Percentiles rank a stretch among this genome's conserved stretches.
phyloP scores from a whole-genome alignment of 2,888 invertebrate species.

The Trachelus iudaicus region DNA sequence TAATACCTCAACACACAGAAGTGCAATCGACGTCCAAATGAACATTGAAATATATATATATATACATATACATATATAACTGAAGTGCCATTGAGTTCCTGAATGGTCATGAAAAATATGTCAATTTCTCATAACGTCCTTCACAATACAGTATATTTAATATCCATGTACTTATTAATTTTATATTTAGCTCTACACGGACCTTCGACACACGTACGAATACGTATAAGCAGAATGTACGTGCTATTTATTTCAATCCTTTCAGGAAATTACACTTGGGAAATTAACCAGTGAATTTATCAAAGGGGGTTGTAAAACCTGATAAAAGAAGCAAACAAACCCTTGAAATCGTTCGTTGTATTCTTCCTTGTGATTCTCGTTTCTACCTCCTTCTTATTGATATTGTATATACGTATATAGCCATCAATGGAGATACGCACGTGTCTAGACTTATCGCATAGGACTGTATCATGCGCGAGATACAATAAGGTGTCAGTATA shows the following conservation, averaged over 20 bases:
- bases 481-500: slow-evolving; percentile 27
- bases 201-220: neutral
- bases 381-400: neutral
- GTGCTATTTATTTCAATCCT: too few relatives aligned
- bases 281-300: slow-evolving; percentile 19
- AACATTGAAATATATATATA: neutral
- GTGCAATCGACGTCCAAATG: neutral
- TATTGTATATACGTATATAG: neutral
- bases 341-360: neutral
- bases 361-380: neutral
- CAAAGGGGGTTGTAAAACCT: neutral
- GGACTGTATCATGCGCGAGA: slow-evolving; percentile 5
- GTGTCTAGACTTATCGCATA: neutral
- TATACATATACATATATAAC: neutral
- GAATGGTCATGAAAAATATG: neutral
- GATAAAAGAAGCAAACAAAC: neutral
- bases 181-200: neutral
- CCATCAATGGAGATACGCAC: neutral
- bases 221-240: too few relatives aligned
- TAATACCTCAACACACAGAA: neutral
- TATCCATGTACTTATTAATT: neutral
- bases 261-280: slow-evolving; percentile 6
- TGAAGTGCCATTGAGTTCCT: neutral
- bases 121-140: neutral
- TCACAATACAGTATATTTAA: neutral